Evolutionary conservation across 2,888 invertebrate genomes (phyloP), one percentile per base, ranked within the genome.

Genomic region (Bombyx huttoni): DNA sequence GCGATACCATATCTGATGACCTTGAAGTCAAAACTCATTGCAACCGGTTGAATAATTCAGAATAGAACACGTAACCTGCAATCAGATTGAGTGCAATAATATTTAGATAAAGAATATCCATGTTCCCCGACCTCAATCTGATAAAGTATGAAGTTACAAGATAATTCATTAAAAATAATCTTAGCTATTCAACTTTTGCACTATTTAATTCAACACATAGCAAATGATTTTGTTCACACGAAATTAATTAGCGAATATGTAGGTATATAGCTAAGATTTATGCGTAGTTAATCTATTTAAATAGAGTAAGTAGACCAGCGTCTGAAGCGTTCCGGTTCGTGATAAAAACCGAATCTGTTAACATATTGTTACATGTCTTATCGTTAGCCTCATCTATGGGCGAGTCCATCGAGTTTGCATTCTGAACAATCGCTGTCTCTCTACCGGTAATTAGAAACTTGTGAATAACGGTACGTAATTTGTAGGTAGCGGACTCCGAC

Each of bases 401-500:
- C 63, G 67, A 73, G 73, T 75, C 73, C 67, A 78, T 78, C 64
- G 68, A 66, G 81, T 85, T 85, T 82, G 78, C 84, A 85, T 83
- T 72, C 69, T 73, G 67, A 75, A 80, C 85, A 81, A 82, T 85
- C 79, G 75, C 68, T 73, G 68, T 78, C 76, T 75, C 75, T 81
- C 64, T 60, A 63, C 63, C 66, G 65, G 79, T 83, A 84, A 85
- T 87, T 86, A 86, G 81, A 83, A 81, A 79, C 82, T 75, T 75
- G 76, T 72, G 61, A 70, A 64, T 82, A 85, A 84, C 85, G 84
- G 84, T 77, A 75, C 63, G 55, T 67, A 68, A 74, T 73, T 77
- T 75, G 75, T 78, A 68, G 64, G 68, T 71, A 67, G 67, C 67
- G 63, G n/a, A 24, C 64, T 69, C 61, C 61, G 58, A 67, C 40